phyloP scores from a whole-genome alignment of 2,113 vertebrate species.

The Oxygymnocypris stewartii region DNA sequence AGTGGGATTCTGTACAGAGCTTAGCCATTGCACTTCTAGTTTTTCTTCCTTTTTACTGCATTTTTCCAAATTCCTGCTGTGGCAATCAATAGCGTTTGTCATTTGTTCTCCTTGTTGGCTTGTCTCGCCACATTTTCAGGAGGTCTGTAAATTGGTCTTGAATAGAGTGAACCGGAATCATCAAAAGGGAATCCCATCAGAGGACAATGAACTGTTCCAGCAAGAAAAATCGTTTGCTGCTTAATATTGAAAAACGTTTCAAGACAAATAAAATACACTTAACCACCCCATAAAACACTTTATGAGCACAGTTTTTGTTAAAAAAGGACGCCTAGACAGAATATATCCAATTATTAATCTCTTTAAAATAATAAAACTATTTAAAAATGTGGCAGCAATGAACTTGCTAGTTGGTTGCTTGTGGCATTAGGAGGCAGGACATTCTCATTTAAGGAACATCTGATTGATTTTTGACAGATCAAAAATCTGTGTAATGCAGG shows the following conservation, averaged over 20 bases:
- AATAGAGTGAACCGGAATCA: conserved; percentile 45
- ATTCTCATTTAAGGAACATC: neutral
- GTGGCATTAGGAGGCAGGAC: neutral
- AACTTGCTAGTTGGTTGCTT: neutral
- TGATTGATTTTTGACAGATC: neutral
- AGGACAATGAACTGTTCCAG: conserved; percentile 36
- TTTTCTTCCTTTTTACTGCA: conserved; percentile 33
- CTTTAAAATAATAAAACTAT: neutral
- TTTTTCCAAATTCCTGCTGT: conserved; percentile 53
- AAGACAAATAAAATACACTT: neutral
- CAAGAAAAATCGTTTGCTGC: conserved; percentile 29
- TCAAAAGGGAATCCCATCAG: conserved; percentile 45
- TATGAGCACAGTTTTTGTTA: neutral
- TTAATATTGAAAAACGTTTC: neutral
- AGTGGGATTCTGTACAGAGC: conserved; percentile 43
- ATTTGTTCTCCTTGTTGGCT: conserved; percentile 51
- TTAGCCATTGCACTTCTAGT: conserved; percentile 45
- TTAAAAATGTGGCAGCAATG: neutral
- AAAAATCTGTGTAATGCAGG: neutral
- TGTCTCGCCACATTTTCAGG: conserved; percentile 42
- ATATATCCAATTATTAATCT: neutral
- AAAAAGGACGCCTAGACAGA: neutral
- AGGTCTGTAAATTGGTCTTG: conserved; percentile 45
- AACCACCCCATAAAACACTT: neutral
- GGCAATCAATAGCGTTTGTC: conserved; percentile 46